Evolutionary conservation across 2,113 vertebrate genomes (phyloP), one percentile per base, ranked within the genome.

Genomic region (Ramphastos sulfuratus): DNA sequence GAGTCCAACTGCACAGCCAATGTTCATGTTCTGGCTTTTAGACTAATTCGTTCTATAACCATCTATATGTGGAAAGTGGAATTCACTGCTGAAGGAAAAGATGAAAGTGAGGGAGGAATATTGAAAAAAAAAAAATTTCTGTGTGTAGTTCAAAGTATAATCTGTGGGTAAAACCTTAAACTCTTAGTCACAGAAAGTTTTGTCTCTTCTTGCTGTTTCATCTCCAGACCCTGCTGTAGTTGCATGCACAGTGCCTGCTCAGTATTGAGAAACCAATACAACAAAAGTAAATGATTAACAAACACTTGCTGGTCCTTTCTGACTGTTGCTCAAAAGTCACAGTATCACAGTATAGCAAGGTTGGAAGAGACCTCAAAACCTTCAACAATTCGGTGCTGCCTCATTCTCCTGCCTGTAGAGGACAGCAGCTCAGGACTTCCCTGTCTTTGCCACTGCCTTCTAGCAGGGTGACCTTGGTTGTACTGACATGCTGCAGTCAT

Each of bases 231-330:
- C 1, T 48, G 63, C 6, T 65, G 81, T 33, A 72, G 54, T 25
- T 65, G 33, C 6, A 3, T 15, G 46, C 4, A 25, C 58, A 78
- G 4, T 42, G 64, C 46, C 67, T 6, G 2, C 67, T 69, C 63
- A 46, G 6, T 71, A 6, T 82, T 91, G 74, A 91, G 87, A 75
- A 94, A 85, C 48, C 50, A 44, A 5, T 9, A 7, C 50, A 42
- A 54, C 65, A 78, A 77, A 16, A 54, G 55, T 85, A 30, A 91
- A 81, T 61, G 27, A 72, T 92, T 91, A 85, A 84, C 80, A 55
- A 76, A 18, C 3, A 1, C 37, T 76, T 72, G 52, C 8, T 1
- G 4, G 60, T 75, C 44, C 35, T 59, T 54, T 69, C 71, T 82
- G 72, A 23, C 60, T 55, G 4, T 17, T 28, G 83, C 54, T 81